Evolutionary conservation across 2,888 invertebrate genomes (phyloP), one percentile per base, ranked within the genome.

Genomic region (Kryphioiulus occultus): DNA sequence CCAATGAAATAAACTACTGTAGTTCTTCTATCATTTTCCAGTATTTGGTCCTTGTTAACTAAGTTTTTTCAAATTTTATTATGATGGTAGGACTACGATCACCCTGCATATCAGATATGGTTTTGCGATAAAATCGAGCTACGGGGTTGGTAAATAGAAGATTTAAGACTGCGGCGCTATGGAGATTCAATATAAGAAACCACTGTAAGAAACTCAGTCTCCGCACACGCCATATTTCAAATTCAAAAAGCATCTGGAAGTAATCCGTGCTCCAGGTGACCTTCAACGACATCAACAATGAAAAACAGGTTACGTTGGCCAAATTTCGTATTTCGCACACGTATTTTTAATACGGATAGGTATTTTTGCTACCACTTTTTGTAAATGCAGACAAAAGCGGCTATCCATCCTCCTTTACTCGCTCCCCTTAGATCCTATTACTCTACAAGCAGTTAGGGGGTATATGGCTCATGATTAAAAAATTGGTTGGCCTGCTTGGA

Each of bases 341-440:
- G 68, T 68, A 68, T 22, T 68, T 68, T 68, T 68, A 68, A 68
- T 68, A 68, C 68, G 68, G 68, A 68, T 68, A 68, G 68, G 68
- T 68, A 68, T 68, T 68, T 68, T 68, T 68, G 68, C 68, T 68
- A 68, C 68, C 68, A 68, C 68, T 68, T 68, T 68, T 68, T 68
- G 68, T 68, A 68, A 68, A 68, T 68, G 68, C 68, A 68, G 68
- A 68, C 68, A 68, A 68, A 68, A 68, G 68, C 68, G 68, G 68
- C 68, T 68, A 68, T 68, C 68, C 68, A 68, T 68, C 68, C 68
- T 68, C 68, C 68, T 68, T 68, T 68, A 10, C 68, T 26, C 68
- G 68, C 68, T 68, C 68, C 26, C 68, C 68, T 68, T 26, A 68
- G 68, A 68, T 68, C 68, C 68, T 68, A 68, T 68, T 68, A 68